Evolutionary conservation across 2,888 invertebrate genomes (phyloP), one percentile per base, ranked within the genome.

Genomic region (Drosophila putrida): DNA sequence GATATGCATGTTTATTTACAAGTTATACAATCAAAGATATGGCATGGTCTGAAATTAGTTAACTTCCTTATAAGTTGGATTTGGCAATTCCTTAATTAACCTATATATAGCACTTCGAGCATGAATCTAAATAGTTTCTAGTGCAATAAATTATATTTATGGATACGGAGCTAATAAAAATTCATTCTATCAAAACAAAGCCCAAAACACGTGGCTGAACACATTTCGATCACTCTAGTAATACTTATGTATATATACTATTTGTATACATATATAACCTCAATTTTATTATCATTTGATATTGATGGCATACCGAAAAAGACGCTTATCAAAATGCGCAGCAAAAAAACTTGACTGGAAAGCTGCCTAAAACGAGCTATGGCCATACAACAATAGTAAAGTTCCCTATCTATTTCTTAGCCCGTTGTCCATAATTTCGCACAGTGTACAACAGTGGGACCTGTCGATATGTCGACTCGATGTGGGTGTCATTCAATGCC

Each of bases 271-370:
- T 15, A 33, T 31, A 31, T 38, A 33, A 33, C 43, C 50, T 60
- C 28, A 54, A 62, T 64, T 69, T 65, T 72, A 74, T 81, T 82
- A 80, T 82, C 72, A 67, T 75, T 68, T 63, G 38, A 51, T 62
- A 67, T 55, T 64, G 64, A 77, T 82, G 85, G 64, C 61, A 72
- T 70, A 53, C 73, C 75, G 27, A 70, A 72, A 65, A 64, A 49
- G 43, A 4, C 27, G 75, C 82, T 84, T 87, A 84, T 87, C 84
- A 79, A 82, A 84, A 59, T 83, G 79, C 87, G 85, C 85, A 83
- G 68, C 75, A 67, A 62, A 33, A 33, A 41, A 36, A 20, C 15
- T 28, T 35, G 50, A 43, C 54, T 46, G 13, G 38, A n/a, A 46
- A 13, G 9, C 27, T 46, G 33, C 31, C 50, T n/a, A 4, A 38